Percentiles rank a stretch among this genome's conserved stretches.
These are phyloP conservation scores for Dendronephthya gigantea DNA, from an alignment of 64 coral and sea anemone species.

Conservation along the genomic window DNA sequence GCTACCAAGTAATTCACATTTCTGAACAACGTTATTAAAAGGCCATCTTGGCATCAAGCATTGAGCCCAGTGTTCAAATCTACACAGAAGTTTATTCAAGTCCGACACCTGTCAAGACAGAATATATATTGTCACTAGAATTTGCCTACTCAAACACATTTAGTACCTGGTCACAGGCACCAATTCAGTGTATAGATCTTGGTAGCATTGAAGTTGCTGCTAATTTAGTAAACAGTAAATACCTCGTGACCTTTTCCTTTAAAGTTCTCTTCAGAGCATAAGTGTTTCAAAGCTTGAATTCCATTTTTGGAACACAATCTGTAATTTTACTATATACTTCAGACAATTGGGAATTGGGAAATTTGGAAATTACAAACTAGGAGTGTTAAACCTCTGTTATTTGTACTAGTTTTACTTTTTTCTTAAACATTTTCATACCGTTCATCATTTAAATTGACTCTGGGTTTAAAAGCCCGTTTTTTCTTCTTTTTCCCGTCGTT, in stretches of 20 bases:
- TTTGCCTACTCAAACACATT: too few species aligned
- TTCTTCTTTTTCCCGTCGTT: neutral
- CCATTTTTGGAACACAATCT: conserved; percentile 72
- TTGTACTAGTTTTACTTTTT: too few species aligned
- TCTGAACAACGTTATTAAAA: conserved; percentile 72
- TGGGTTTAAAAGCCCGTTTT: neutral
- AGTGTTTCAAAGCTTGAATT: conserved; percentile 58
- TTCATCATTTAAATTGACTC: neutral
- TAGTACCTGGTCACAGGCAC: neutral
- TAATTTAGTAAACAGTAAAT: neutral
- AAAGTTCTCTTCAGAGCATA: conserved; percentile 74
- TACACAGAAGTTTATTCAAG: conserved; percentile 59
- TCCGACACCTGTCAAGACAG: conserved; percentile 56
- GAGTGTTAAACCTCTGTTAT: too few species aligned
- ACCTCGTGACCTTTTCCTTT: conserved; percentile 99
- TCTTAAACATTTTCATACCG: neutral
- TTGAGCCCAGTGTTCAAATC: conserved; percentile 92
- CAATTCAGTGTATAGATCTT: too few species aligned
- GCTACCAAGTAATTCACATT: conserved; percentile 66
- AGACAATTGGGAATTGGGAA: neutral
- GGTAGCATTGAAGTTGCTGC: neutral
- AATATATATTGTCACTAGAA: neutral
- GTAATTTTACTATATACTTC: neutral
- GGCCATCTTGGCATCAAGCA: conserved; percentile 80
- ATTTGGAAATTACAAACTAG: neutral